These are phyloP conservation scores for Ligdia adustata DNA, from an alignment of 2,888 invertebrate genomes.

Conservation along the genomic window DNA sequence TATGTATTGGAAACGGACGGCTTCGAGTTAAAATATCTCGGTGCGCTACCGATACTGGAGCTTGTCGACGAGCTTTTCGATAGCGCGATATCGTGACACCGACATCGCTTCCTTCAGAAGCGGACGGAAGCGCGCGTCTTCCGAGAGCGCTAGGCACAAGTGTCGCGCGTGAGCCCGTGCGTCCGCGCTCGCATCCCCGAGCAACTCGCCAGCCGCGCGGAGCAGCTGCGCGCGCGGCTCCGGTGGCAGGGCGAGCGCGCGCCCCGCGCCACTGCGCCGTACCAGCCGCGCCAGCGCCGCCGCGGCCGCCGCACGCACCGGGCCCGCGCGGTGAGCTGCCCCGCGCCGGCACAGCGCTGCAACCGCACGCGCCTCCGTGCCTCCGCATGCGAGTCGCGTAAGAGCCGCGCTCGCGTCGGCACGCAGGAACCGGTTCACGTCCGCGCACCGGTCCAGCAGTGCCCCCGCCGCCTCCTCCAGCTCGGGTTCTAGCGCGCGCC, in stretches of 20 bases:
- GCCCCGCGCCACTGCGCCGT: constrained; percentile 89
- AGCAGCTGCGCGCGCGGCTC: constrained; percentile 93
- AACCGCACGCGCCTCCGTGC: constrained; percentile 87
- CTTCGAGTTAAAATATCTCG: not conserved
- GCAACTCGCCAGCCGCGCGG: constrained; percentile 90
- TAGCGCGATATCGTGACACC: constrained; percentile 90
- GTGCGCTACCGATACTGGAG: constrained; percentile 63
- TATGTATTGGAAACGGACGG: constrained; percentile 14
- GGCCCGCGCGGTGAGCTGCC: constrained; percentile 92
- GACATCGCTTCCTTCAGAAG: constrained; percentile 92
- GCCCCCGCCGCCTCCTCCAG: constrained; percentile 93
- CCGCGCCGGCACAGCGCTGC: constrained; percentile 88
- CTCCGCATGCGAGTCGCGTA: constrained; percentile 91
- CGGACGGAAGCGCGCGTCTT: constrained; percentile 90
- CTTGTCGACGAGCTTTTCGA: constrained; percentile 90
- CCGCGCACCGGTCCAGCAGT: constrained; percentile 94
- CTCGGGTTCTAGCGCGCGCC: constrained; percentile 87
- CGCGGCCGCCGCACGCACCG: constrained; percentile 93
- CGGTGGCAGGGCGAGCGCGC: constrained; percentile 87
- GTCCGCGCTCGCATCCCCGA: constrained; percentile 94
- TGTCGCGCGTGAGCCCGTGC: constrained; percentile 92
- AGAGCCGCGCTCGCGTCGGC: constrained; percentile 94
- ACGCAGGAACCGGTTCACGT: constrained; percentile 96
- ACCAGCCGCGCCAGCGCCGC: constrained; percentile 89
- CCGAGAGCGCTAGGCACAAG: constrained; percentile 88